A percentile compares a stretch with the other conserved stretches of the same genome.
Conservation (phyloP, 1,140 invertebrate species). For the Pseudomyrmex dendroicus region DNA sequence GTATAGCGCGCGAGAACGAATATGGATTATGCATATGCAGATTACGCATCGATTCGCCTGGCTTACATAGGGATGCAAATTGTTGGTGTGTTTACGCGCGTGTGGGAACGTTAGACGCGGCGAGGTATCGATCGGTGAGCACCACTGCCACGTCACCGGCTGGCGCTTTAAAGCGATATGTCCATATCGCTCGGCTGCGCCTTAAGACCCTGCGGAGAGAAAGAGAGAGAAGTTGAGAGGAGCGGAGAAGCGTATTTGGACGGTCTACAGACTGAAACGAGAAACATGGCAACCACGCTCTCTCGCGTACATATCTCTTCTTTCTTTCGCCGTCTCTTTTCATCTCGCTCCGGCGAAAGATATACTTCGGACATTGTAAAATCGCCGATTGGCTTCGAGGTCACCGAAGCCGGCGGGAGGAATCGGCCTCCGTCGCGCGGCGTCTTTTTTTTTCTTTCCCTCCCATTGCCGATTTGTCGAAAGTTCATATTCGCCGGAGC, state of each 20-base stretch:
- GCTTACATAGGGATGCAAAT: neutral
- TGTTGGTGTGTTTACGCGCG: neutral
- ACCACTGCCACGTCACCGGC: constrained; percentile 27
- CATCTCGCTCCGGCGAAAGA: constrained; percentile 3
- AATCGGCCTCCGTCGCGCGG: constrained; percentile 62
- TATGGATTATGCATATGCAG: constrained; percentile 23
- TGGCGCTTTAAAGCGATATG: constrained; percentile 67
- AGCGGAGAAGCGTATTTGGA: constrained; percentile 50
- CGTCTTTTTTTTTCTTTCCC: constrained; percentile 25
- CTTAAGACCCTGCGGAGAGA: constrained; percentile 35
- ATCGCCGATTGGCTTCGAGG: constrained; percentile 72
- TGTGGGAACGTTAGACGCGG: constrained; percentile 24
- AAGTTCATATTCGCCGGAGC: constrained; percentile 37
- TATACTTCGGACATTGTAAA: constrained; percentile 69
- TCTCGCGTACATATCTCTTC: constrained; percentile 9
- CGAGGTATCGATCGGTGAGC: constrained; percentile 50
- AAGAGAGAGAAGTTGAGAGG: neutral
- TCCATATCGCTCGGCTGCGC: constrained; percentile 53
- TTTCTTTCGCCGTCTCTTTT: constrained; percentile 1
- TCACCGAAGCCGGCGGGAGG: constrained; percentile 56
- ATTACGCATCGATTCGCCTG: neutral
- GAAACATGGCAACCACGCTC: constrained; percentile 63
- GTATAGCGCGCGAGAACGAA: too few species aligned
- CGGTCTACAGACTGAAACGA: constrained; percentile 24
- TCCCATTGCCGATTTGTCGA: constrained; percentile 47